A percentile compares a stretch with the other conserved stretches of the same genome.
These are phyloP conservation scores for Enteromius anoplus DNA, from an alignment of 2,797 vertebrate genomes.

Conservation along the genomic window DNA sequence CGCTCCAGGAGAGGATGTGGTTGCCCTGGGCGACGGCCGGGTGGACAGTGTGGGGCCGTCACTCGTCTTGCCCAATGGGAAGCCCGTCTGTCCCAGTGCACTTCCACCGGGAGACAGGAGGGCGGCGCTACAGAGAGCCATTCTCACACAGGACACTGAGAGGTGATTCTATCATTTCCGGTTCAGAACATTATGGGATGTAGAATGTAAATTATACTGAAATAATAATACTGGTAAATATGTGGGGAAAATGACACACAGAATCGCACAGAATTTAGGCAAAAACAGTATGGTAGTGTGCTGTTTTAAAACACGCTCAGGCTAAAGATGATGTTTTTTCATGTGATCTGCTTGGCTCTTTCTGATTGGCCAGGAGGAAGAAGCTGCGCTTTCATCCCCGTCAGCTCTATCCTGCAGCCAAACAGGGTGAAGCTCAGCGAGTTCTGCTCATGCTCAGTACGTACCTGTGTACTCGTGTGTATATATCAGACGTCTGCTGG, in stretches of 20 bases:
- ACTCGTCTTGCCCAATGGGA: slow-evolving; percentile 85
- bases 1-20: slow-evolving; percentile 63
- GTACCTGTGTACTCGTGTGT: slow-evolving; percentile 61
- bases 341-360: slow-evolving; percentile 17
- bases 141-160: slow-evolving; percentile 88
- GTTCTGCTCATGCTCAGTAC: slow-evolving; percentile 92
- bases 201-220: background rate
- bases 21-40: slow-evolving; percentile 76
- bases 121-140: slow-evolving; percentile 86
- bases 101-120: slow-evolving; percentile 84
- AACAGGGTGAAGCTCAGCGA: slow-evolving; percentile 90
- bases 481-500: too few relatives aligned
- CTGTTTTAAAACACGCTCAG: background rate
- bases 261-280: background rate
- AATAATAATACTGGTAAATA: background rate
- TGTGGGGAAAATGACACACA: background rate
- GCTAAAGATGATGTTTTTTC: background rate
- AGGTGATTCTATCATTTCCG: slow-evolving; percentile 69
- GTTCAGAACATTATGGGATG: too few relatives aligned
- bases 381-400: slow-evolving; percentile 92
- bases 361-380: slow-evolving; percentile 77
- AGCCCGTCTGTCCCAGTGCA: slow-evolving; percentile 82
- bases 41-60: slow-evolving; percentile 89
- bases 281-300: background rate
- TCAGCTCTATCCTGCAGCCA: slow-evolving; percentile 89